Base-by-base conservation (phyloP, 1,140 invertebrate genomes). In the Frieseomelitta varia region DNA sequence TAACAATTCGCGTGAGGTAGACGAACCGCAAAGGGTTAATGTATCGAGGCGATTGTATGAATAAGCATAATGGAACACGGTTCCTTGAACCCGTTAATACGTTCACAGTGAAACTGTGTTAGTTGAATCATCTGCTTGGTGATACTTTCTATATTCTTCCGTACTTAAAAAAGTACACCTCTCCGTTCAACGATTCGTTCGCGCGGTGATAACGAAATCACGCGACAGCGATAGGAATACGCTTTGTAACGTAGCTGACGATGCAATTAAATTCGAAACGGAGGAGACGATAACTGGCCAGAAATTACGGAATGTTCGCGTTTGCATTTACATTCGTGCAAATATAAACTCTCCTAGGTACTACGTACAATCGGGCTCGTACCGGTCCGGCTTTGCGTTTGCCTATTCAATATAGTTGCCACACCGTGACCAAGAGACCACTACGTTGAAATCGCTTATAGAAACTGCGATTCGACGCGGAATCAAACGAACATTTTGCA, bases 281-380 rank as follows among this genome's bases (percentile, higher is more conserved):
- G 74, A 86, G 91, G 87, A 93, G 92, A 93, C 89, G 90, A 93
- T 94, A 92, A 93, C 91, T 91, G 92, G 91, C 87, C 91, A 90
- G 91, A 93, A 94, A 93, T 93, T 90, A 90, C 87, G 83, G 84
- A 91, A 89, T 87, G 87, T 92, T 93, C 91, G 85, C 89, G 86
- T 90, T 90, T 85, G 88, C 90, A 90, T 93, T 93, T 92, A 85
- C 91, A 87, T 89, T 84, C 88, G 82, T 81, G 88, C 91, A 93
- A 93, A 93, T 90, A 93, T 75, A 83, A 82, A 91, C 77, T 81
- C 72, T 17, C 86, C 79, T 78, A 68, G 53, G 75, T 71, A 79
- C 85, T 71, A 79, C 85, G 87, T 87, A 88, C 86, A 92, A 93
- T 92, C 90, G 83, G 76, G 83, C 84, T 86, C 85, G 87, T 87